A percentile compares a stretch with the other conserved stretches of the same genome.
Evolutionary conservation across 2,797 vertebrate species (phyloP).

Genomic region (Scleropages formosus): DNA sequence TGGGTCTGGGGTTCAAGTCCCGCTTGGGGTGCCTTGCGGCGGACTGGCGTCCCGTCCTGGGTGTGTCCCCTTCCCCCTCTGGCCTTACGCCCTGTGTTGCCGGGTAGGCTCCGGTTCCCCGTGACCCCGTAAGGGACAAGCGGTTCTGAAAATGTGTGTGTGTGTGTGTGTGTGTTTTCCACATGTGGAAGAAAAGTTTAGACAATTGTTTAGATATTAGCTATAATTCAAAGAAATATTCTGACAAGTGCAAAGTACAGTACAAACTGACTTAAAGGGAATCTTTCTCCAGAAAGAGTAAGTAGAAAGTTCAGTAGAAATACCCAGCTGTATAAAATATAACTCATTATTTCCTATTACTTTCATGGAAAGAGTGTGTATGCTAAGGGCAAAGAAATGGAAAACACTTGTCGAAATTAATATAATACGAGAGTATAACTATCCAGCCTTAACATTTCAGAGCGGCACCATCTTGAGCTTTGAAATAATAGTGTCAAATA

Average conservation of each 20-base stretch:
- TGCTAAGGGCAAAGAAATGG: slow-evolving; percentile 23
- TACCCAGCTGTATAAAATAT: background rate
- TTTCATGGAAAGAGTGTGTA: background rate
- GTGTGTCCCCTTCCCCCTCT: too few species aligned
- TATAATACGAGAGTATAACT: slow-evolving; percentile 33
- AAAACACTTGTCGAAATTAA: background rate
- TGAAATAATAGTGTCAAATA: too few species aligned
- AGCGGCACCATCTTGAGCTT: slow-evolving; percentile 35
- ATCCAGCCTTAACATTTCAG: slow-evolving; percentile 41
- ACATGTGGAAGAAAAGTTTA: background rate
- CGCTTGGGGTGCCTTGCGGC: too few species aligned
- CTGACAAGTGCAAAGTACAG: background rate
- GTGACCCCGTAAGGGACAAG: too few species aligned
- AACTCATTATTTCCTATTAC: background rate
- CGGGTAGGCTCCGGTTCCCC: too few species aligned
- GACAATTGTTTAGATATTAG: background rate
- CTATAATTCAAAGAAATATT: too few species aligned
- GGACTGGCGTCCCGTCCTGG: too few species aligned
- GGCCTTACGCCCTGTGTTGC: too few species aligned
- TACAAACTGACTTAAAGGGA: background rate
- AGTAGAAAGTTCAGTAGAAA: background rate
- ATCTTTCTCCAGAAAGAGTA: background rate
- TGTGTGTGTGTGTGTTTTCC: too few species aligned
- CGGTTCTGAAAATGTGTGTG: too few species aligned
- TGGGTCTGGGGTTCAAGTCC: too few species aligned